These are phyloP conservation scores for Leptura quadrifasciata DNA, from an alignment of 2,888 invertebrate species.

Conservation along the genomic window DNA sequence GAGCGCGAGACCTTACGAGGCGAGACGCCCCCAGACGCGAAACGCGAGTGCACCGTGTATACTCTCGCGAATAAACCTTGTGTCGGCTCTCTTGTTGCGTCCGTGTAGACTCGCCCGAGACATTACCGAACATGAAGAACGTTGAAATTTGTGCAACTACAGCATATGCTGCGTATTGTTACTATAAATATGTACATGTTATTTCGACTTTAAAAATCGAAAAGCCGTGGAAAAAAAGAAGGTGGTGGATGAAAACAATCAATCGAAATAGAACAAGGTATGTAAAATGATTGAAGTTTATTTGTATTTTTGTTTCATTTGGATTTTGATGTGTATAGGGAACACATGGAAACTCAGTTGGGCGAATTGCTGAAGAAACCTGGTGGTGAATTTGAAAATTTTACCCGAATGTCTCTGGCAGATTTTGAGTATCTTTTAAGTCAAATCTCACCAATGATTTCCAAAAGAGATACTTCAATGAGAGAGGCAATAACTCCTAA, in stretches of 20 bases:
- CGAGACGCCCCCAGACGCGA: slow-evolving; percentile 22
- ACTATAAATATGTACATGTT: slow-evolving; percentile 16
- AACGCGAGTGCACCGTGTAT: slow-evolving; percentile 26
- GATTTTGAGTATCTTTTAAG: slow-evolving; percentile 35
- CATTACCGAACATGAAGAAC: slow-evolving; percentile 24
- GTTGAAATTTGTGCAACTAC: not conserved
- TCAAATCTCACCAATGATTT: slow-evolving; percentile 7
- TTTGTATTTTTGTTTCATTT: not conserved
- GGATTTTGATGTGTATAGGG: not conserved
- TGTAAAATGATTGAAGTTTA: too few species aligned
- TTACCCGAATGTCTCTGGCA: slow-evolving; percentile 15
- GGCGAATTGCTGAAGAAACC: slow-evolving; percentile 4
- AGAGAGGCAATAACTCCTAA: slow-evolving; percentile 23
- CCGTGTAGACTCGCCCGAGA: slow-evolving; percentile 24
- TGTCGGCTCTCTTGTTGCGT: slow-evolving; percentile 26
- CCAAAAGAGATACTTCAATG: slow-evolving; percentile 31
- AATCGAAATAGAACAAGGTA: too few species aligned
- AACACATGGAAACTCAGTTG: not conserved
- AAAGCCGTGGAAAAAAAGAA: not conserved
- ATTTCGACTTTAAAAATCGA: slow-evolving; percentile 16
- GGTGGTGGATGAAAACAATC: too few species aligned
- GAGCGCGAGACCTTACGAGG: too few species aligned
- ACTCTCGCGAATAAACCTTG: slow-evolving; percentile 26
- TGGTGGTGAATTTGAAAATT: slow-evolving; percentile 18
- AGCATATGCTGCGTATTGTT: slow-evolving; percentile 13